Percentiles rank a stretch among this genome's conserved stretches.
These are phyloP conservation scores for Drosophila neotestacea DNA, from an alignment of 2,888 invertebrate genomes.

Conservation along the genomic window DNA sequence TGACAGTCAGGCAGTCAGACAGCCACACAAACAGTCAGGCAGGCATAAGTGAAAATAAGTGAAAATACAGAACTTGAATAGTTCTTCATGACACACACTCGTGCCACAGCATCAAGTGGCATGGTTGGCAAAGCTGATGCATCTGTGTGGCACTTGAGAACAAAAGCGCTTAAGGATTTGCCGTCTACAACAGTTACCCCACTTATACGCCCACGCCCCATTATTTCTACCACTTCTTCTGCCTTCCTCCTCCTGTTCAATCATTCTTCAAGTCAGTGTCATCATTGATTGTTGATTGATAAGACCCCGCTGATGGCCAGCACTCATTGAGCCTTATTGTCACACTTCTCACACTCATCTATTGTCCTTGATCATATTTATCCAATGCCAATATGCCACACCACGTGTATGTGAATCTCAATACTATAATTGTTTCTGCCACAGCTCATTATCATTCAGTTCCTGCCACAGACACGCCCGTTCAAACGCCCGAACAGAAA, in stretches of 20 bases:
- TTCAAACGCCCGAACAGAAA: background rate
- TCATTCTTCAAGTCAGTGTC: constrained; percentile 35
- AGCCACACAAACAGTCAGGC: background rate
- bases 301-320: constrained; percentile 42
- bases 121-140: constrained; percentile 21
- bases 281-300: constrained; percentile 69
- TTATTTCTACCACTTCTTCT: background rate
- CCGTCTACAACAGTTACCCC: constrained; percentile 30
- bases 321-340: constrained; percentile 27
- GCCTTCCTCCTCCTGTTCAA: constrained; percentile 3
- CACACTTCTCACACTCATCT: constrained; percentile 9
- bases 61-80: constrained; percentile 44
- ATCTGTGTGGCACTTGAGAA: constrained; percentile 54
- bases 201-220: background rate
- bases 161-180: constrained; percentile 67
- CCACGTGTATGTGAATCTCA: background rate
- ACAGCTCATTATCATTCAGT: constrained; percentile 42
- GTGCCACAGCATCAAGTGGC: constrained; percentile 16
- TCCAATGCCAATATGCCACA: background rate
- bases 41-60: constrained; percentile 20
- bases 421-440: background rate
- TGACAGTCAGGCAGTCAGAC: constrained; percentile 11
- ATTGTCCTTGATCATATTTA: constrained; percentile 52
- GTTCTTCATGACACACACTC: constrained; percentile 23
- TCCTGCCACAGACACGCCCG: constrained; percentile 22